Percentiles rank a stretch among this genome's conserved stretches.
These are phyloP conservation scores for Nasalis larvatus DNA, from an alignment of 2,113 vertebrate genomes.

Conservation along the genomic window DNA sequence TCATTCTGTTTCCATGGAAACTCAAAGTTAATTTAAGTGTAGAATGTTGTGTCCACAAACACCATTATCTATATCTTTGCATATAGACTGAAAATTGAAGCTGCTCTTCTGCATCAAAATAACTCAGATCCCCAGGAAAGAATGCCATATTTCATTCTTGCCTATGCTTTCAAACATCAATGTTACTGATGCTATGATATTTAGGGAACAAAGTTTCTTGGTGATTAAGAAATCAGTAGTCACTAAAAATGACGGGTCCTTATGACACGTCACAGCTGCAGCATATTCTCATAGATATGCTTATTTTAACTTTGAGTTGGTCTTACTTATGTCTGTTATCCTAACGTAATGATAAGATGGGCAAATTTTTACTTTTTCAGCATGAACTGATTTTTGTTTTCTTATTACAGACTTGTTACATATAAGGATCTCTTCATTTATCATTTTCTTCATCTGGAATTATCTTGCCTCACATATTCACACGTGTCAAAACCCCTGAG, in stretches of 20 bases:
- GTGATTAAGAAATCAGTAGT: constrained; percentile 2
- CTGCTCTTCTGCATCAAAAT: neutral
- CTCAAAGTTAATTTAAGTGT: neutral
- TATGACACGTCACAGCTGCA: neutral
- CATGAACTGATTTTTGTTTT: neutral
- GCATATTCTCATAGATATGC: neutral
- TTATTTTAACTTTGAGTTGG: neutral
- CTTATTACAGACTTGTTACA: neutral
- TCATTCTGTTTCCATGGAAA: neutral
- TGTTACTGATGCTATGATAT: neutral
- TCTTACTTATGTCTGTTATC: neutral
- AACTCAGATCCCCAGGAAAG: neutral
- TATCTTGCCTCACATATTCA: neutral
- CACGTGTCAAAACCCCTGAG: neutral
- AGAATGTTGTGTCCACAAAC: neutral
- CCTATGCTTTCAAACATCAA: neutral
- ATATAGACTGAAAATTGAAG: neutral
- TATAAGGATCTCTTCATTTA: neutral
- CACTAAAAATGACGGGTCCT: neutral
- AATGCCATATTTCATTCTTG: neutral
- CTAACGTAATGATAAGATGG: neutral
- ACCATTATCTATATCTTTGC: neutral
- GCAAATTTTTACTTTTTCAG: neutral
- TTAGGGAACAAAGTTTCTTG: neutral
- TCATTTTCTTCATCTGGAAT: neutral